A percentile compares a stretch with the other conserved stretches of the same genome.
Conservation (phyloP, 2,888 invertebrate species). For the Folsomia manolachei region DNA sequence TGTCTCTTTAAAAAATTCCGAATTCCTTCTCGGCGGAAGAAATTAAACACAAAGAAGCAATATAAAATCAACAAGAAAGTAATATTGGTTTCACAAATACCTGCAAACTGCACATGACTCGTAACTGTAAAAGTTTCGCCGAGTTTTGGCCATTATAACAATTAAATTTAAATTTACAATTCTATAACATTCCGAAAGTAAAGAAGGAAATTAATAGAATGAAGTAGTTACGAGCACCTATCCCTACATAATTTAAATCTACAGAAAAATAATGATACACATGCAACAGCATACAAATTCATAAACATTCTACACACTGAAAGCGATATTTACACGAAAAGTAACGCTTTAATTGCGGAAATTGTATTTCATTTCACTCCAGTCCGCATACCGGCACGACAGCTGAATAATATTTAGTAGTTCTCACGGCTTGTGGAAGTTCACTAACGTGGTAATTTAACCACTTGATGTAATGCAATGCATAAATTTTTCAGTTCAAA, state of each 20-base stretch:
- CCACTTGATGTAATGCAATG: not conserved
- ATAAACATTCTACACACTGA: not conserved
- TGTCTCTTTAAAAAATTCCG: no score
- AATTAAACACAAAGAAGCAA: no score
- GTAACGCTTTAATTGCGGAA: not conserved
- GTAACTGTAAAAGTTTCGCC: conserved; percentile 28
- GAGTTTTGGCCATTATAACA: not conserved
- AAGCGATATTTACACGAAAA: not conserved
- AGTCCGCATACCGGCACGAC: no score
- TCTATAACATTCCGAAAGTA: not conserved
- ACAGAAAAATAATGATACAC: no score
- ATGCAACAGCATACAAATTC: not conserved
- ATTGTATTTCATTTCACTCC: not conserved
- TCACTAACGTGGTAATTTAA: not conserved
- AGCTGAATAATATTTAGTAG: not conserved
- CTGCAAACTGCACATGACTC: conserved; percentile 37
- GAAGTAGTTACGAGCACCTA: no score
- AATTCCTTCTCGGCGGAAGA: no score
- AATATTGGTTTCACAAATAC: no score
- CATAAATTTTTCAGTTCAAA: no score
- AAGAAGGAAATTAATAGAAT: no score
- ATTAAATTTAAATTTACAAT: not conserved
- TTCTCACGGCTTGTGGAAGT: not conserved
- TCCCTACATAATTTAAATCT: no score
- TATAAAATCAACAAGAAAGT: no score